Conservation (phyloP, 2,113 vertebrate genomes). For the Acanthochromis polyacanthus region DNA sequence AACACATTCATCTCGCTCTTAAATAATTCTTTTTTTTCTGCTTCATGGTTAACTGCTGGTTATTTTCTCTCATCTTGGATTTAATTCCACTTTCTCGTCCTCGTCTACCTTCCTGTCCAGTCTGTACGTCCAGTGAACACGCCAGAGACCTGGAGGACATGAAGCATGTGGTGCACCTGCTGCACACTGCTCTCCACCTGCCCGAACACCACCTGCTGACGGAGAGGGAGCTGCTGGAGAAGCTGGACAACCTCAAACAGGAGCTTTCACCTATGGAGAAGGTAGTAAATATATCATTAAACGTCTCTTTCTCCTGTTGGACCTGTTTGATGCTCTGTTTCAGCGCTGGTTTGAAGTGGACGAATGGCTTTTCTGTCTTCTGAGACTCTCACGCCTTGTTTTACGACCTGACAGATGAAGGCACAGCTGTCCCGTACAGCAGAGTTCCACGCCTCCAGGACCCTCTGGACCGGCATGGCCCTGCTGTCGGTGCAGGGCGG, state of each 20-base stretch:
- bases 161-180: slow-evolving; percentile 89
- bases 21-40: neutral
- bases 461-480: slow-evolving; percentile 91
- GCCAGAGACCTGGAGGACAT: slow-evolving; percentile 82
- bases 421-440: slow-evolving; percentile 80
- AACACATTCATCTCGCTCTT: neutral
- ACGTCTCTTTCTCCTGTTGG: neutral
- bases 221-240: slow-evolving; percentile 88
- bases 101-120: slow-evolving; percentile 65
- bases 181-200: slow-evolving; percentile 88
- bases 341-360: neutral
- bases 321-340: neutral
- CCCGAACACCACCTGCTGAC: slow-evolving; percentile 87
- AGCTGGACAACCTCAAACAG: slow-evolving; percentile 87
- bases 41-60: neutral
- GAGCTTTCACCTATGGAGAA: slow-evolving; percentile 90
- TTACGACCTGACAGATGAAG: slow-evolving; percentile 83
- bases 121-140: slow-evolving; percentile 74
- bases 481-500: slow-evolving; percentile 93
- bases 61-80: neutral
- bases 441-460: slow-evolving; percentile 81
- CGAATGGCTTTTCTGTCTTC: neutral
- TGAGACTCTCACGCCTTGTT: neutral
- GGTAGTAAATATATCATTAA: slow-evolving; percentile 77
- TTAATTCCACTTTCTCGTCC: neutral